Evolutionary conservation across 2,888 invertebrate genomes (phyloP), one percentile per base, ranked within the genome.

Genomic region (Amaurobius ferox): DNA sequence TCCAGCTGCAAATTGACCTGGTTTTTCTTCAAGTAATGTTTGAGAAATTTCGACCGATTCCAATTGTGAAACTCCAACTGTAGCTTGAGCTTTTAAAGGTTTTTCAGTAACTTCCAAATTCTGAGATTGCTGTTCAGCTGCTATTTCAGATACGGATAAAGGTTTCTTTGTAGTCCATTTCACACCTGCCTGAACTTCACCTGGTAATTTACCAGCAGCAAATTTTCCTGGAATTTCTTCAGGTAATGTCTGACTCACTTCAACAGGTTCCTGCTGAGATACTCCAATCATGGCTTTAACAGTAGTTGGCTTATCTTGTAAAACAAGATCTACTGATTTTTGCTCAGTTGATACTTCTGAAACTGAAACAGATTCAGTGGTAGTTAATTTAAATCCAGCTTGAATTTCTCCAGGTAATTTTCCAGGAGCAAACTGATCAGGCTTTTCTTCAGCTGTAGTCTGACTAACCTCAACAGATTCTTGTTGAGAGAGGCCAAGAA

Each of bases 151-250:
- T n/a, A 88, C 40, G 1, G 79, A 64, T 40, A 89, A 30, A 11
- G 88, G 81, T 64, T 88, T 81, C 23, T 87, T 87, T 13, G 89
- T 87, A 39, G 87, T 76, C 73, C 87, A 68, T 29, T 61, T 72
- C 7, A 88, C 40, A 61, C 70, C 79, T 68, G 87, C 87, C 39
- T 85, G 79, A 23, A 92, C 91, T 62, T 90, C 90, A 86, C 92
- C 92, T 5, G 92, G 91, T 90, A 86, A 40, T 79, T 67, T 64
- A 3, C 86, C 88, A 62, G 88, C 70, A 16, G 71, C 77, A 67
- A 88, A 88, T 55, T 87, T 83, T 1, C 74, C 70, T 19, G 89
- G 73, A n/a, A 78, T 71, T 70, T 76, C 80, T 71, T 88, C 86
- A 3, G 87, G 39, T 29, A 67, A 39, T 5, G 79, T 67, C 62